Conservation (phyloP, 2,888 invertebrate species). For the Drosophila flavopinicola region DNA sequence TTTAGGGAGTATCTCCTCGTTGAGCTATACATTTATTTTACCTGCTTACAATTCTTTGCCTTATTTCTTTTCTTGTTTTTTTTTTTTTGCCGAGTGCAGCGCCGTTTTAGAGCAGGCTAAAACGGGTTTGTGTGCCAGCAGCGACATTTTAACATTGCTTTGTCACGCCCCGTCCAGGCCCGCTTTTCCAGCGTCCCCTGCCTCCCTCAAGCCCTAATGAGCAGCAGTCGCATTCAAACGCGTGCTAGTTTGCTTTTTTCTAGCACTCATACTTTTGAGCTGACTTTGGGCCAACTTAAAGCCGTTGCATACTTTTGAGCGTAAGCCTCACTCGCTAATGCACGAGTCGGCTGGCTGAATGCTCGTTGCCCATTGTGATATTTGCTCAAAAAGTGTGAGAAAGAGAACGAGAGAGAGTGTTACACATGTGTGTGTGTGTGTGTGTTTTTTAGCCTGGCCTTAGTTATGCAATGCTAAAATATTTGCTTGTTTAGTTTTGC, state of each 20-base stretch:
- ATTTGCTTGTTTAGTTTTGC: conserved; percentile 79
- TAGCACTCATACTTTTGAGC: conserved; percentile 10
- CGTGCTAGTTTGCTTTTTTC: conserved; percentile 50
- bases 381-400: conserved; percentile 18
- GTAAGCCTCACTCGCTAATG: conserved; percentile 47
- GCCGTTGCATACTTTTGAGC: conserved; percentile 45
- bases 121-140: conserved; percentile 58
- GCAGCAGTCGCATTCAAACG: conserved; percentile 67
- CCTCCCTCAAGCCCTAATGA: conserved; percentile 52
- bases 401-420: background rate
- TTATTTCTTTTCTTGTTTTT: conserved; percentile 18
- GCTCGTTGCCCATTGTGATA: conserved; percentile 49
- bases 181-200: background rate
- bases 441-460: conserved; percentile 30
- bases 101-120: conserved; percentile 48
- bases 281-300: conserved; percentile 51
- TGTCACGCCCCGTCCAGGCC: conserved; percentile 38
- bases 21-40: background rate
- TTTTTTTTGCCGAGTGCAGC: conserved; percentile 35
- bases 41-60: background rate
- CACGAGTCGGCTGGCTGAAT: conserved; percentile 38
- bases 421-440: conserved; percentile 1
- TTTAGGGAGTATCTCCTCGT: conserved; percentile 3
- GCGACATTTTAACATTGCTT: conserved; percentile 52
- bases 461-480: conserved; percentile 75